Evolutionary conservation across 2,113 vertebrate genomes (phyloP).

Genomic region (Petroica traversi): DNA sequence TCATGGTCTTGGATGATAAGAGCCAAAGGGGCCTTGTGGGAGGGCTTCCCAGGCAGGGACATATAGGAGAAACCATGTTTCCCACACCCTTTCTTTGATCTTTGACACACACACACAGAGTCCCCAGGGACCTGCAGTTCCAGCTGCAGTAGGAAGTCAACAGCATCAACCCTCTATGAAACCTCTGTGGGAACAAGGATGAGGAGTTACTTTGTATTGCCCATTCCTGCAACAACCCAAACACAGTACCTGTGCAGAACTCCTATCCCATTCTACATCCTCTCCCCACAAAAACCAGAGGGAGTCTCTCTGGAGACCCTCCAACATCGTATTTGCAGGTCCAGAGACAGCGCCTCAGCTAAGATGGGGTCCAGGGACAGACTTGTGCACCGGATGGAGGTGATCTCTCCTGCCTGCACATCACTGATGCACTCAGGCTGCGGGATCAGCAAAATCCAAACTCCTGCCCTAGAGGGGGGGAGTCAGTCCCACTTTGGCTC

Average conservation of each 20-base stretch:
- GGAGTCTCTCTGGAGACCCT: background rate
- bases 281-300: background rate
- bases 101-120: background rate
- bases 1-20: background rate
- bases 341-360: background rate
- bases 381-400: background rate
- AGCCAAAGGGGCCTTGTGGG: background rate
- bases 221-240: background rate
- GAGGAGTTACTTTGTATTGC: background rate
- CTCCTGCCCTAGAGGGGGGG: background rate
- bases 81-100: background rate
- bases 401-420: background rate
- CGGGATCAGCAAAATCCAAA: background rate
- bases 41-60: background rate
- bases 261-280: background rate
- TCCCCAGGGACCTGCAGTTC: background rate
- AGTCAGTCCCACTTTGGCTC: background rate
- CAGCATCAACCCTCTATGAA: background rate
- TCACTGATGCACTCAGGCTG: background rate
- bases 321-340: background rate
- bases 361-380: background rate
- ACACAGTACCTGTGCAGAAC: accelerated
- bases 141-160: background rate
- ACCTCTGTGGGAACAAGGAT: background rate
- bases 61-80: background rate